These are phyloP conservation scores for Pectinophora gossypiella DNA, from an alignment of 1,140 invertebrate species.

Conservation along the genomic window DNA sequence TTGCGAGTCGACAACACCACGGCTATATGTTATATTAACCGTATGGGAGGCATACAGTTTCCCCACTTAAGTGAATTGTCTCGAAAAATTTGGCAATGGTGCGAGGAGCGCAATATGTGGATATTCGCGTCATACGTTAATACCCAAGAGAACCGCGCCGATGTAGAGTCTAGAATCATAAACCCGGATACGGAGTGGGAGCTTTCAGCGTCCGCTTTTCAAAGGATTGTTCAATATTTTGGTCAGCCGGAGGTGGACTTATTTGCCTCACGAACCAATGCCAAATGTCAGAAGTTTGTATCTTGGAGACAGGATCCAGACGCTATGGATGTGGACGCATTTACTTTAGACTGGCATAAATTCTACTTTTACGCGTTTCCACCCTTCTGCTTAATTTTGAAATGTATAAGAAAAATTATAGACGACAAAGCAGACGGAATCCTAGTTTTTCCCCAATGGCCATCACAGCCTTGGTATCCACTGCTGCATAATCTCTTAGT, in stretches of 20 bases:
- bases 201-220: too few relatives aligned
- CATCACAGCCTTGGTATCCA: slow-evolving; percentile 7
- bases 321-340: neutral
- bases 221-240: too few relatives aligned
- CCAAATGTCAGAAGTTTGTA: neutral
- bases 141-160: neutral
- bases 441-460: slow-evolving; percentile 6
- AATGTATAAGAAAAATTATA: slow-evolving; percentile 4
- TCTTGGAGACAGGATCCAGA: neutral
- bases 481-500: neutral
- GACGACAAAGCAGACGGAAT: slow-evolving; percentile 1
- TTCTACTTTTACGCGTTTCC: slow-evolving; percentile 9
- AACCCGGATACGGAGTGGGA: too few relatives aligned
- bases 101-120: neutral
- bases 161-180: too few relatives aligned
- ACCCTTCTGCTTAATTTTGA: slow-evolving; percentile 1
- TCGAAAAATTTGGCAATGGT: neutral
- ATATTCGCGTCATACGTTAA: neutral
- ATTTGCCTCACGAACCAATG: neutral
- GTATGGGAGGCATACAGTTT: neutral
- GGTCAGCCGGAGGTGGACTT: neutral
- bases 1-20: neutral
- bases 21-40: neutral
- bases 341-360: neutral
- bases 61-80: neutral